Conservation (phyloP, 2,113 vertebrate genomes). For the Sialia sialis region DNA sequence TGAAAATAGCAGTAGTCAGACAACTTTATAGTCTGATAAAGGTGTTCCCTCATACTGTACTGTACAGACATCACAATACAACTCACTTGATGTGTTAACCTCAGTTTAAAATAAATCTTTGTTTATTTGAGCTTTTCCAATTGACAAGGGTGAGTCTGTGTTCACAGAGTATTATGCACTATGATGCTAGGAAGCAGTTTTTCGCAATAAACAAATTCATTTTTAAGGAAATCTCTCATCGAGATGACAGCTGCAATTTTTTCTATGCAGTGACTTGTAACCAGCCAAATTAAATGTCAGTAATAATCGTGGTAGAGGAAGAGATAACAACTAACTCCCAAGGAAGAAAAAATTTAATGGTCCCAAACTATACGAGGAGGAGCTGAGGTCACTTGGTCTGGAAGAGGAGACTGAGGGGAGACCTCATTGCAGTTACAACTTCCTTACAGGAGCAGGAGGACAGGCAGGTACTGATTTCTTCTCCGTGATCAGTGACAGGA, state of each 20-base stretch:
- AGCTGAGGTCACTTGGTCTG: neutral
- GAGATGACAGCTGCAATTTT: neutral
- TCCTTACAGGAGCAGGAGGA: neutral
- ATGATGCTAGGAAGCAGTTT: neutral
- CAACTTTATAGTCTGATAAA: slow-evolving; percentile 6
- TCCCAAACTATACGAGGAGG: neutral
- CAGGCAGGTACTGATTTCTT: neutral
- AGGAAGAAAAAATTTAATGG: neutral
- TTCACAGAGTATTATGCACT: neutral
- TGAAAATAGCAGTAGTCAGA: slow-evolving; percentile 21
- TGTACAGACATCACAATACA: neutral
- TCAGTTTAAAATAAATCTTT: neutral
- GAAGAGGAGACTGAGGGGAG: neutral
- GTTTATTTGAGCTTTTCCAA: neutral
- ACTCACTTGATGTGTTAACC: neutral
- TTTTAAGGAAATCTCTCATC: neutral
- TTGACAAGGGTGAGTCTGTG: neutral
- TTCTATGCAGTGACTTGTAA: neutral
- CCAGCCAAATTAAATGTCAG: neutral
- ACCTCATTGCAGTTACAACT: neutral
- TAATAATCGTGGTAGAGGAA: neutral
- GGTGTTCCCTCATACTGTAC: neutral
- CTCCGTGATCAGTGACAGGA: neutral
- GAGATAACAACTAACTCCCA: neutral
- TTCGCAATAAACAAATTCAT: neutral